phyloP scores from a whole-genome alignment of 1,140 invertebrate genomes.

The Brachionus paranguensis region DNA sequence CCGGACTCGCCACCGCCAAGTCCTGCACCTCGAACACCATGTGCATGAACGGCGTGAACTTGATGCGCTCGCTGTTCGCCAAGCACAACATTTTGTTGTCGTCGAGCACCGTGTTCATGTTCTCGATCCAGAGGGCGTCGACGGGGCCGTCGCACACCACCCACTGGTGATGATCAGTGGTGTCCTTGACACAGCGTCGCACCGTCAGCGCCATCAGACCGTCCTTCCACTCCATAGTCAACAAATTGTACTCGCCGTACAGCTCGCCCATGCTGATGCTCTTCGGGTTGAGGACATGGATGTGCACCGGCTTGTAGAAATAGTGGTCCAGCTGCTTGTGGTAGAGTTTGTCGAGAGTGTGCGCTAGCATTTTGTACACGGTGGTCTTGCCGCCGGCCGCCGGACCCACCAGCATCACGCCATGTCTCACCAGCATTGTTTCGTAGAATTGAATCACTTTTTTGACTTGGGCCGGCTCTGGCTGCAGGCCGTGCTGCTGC shows the following conservation, averaged over 20 bases:
- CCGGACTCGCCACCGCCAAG: constrained; percentile 56
- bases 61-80: constrained; percentile 56
- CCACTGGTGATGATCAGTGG: constrained; percentile 37
- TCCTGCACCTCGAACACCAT: constrained; percentile 58
- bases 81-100: constrained; percentile 61
- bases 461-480: constrained; percentile 48
- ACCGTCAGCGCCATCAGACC: constrained; percentile 55
- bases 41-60: constrained; percentile 56
- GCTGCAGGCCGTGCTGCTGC: constrained; percentile 45
- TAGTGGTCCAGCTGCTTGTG: constrained; percentile 44
- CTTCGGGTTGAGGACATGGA: constrained; percentile 54
- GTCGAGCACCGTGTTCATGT: constrained; percentile 58
- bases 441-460: constrained; percentile 58
- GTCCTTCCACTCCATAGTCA: constrained; percentile 56
- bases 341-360: constrained; percentile 49
- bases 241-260: constrained; percentile 54
- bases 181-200: constrained; percentile 49
- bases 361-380: constrained; percentile 50
- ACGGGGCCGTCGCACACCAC: constrained; percentile 48
- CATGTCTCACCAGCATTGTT: constrained; percentile 56
- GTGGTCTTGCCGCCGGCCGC: constrained; percentile 56
- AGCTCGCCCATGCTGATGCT: constrained; percentile 56
- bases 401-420: constrained; percentile 57
- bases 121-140: constrained; percentile 57
- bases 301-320: constrained; percentile 55